Conservation (phyloP, 2,888 invertebrate species). For the Itoplectis maculator region DNA sequence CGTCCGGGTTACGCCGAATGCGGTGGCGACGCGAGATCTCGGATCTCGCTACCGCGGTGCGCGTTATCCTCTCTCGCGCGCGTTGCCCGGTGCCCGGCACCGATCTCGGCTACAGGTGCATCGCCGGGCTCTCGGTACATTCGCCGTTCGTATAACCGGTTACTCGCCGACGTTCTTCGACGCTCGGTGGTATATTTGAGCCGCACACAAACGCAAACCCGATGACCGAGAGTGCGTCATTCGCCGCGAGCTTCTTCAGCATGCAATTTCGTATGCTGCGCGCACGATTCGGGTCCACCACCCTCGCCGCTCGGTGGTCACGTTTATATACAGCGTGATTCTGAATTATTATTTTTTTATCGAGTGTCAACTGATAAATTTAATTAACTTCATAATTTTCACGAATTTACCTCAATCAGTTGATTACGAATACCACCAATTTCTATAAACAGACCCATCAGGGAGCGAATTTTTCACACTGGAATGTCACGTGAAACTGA, state of each 20-base stretch:
- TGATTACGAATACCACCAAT: too few relatives aligned
- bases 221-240: conserved; percentile 46
- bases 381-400: too few relatives aligned
- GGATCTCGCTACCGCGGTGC: conserved; percentile 17
- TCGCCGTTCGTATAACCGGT: conserved; percentile 58
- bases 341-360: too few relatives aligned
- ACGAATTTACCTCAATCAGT: too few relatives aligned
- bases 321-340: too few relatives aligned
- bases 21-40: conserved; percentile 30
- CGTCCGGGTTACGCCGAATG: conserved; percentile 34
- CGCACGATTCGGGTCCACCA: background rate
- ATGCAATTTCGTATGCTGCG: conserved; percentile 5
- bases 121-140: conserved; percentile 33
- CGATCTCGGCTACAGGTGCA: conserved; percentile 59
- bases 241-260: conserved; percentile 41
- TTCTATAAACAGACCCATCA: too few relatives aligned
- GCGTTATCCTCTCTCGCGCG: conserved; percentile 35
- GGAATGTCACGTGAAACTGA: too few relatives aligned
- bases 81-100: conserved; percentile 28
- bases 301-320: background rate
- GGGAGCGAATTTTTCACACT: too few relatives aligned
- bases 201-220: conserved; percentile 42
- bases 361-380: too few relatives aligned
- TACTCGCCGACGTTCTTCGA: conserved; percentile 15
- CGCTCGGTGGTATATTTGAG: conserved; percentile 33